A percentile compares a stretch with the other conserved stretches of the same genome.
Conservation (phyloP, 2,888 invertebrate species). For the Athrips mouffetella region DNA sequence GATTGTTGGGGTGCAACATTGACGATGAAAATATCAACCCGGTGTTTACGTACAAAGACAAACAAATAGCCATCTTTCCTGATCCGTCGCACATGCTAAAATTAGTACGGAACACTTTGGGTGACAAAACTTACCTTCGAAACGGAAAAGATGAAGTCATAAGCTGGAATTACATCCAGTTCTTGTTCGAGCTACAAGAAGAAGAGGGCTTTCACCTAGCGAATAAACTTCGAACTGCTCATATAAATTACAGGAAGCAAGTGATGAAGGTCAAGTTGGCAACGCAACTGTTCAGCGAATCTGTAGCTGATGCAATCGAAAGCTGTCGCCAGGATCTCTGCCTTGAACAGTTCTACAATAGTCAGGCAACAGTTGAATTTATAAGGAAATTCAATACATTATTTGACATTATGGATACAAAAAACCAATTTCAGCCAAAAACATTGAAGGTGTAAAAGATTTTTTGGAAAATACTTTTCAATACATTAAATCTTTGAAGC, state of each 20-base stretch:
- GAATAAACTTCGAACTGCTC: conserved; percentile 6
- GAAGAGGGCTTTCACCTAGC: conserved; percentile 14
- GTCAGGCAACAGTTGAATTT: conserved; percentile 4
- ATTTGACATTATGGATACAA: conserved; percentile 8
- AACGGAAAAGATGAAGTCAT: background rate
- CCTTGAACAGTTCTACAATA: background rate
- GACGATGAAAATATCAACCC: conserved; percentile 4
- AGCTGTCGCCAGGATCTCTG: background rate
- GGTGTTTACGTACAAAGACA: background rate
- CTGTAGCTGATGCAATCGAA: background rate
- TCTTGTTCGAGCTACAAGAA: conserved; percentile 10
- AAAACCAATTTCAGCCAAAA: conserved; percentile 1
- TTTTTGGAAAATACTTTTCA: conserved; percentile 18
- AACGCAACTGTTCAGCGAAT: conserved; percentile 8
- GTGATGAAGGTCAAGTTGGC: conserved; percentile 13
- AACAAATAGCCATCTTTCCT: conserved; percentile 9
- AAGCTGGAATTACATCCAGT: background rate
- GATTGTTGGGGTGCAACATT: conserved; percentile 15
- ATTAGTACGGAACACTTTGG: conserved; percentile 10
- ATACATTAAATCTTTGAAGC: conserved; percentile 12
- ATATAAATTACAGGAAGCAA: conserved; percentile 11
- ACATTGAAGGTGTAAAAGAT: background rate
- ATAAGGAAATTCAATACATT: conserved; percentile 6
- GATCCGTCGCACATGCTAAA: conserved; percentile 14
- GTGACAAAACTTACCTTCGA: conserved; percentile 1